phyloP scores from a whole-genome alignment of 2,888 invertebrate genomes.

The Deroplatys truncata region DNA sequence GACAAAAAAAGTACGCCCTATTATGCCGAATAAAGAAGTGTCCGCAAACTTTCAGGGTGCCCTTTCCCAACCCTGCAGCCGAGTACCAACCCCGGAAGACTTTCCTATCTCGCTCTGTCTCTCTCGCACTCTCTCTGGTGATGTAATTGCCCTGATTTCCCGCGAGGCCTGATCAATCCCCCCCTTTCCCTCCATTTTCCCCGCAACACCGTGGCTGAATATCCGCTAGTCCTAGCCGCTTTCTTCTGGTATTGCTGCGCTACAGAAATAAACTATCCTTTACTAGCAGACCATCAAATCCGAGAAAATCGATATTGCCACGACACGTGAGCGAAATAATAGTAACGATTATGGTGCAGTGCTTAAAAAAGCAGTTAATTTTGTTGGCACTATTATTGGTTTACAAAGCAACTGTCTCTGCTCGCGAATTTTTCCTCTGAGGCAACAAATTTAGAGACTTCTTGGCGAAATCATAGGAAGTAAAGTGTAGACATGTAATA shows the following conservation, averaged over 20 bases:
- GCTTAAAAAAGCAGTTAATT: too few relatives aligned
- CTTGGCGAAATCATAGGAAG: too few relatives aligned
- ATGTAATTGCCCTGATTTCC: slow-evolving; percentile 11
- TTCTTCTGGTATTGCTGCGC: background rate
- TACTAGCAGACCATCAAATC: background rate
- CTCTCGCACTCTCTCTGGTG: background rate
- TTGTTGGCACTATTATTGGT: too few relatives aligned
- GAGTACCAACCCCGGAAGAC: background rate
- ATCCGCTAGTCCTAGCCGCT: background rate
- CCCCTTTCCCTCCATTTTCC: background rate
- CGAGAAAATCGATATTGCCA: background rate
- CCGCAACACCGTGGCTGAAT: background rate
- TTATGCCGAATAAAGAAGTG: background rate
- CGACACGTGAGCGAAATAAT: too few relatives aligned
- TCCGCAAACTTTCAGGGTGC: background rate
- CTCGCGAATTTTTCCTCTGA: too few relatives aligned
- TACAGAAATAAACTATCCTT: too few relatives aligned
- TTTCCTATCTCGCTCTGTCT: background rate
- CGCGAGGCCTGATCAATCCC: background rate
- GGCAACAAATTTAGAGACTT: too few relatives aligned
- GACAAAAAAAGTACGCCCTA: background rate
- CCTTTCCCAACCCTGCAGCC: background rate
- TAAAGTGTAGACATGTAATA: too few relatives aligned
- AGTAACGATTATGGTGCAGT: too few relatives aligned
- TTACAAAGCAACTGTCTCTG: too few relatives aligned